Base-by-base conservation (phyloP, 2,797 vertebrate species). In the Hapalemur alaotrensis region DNA sequence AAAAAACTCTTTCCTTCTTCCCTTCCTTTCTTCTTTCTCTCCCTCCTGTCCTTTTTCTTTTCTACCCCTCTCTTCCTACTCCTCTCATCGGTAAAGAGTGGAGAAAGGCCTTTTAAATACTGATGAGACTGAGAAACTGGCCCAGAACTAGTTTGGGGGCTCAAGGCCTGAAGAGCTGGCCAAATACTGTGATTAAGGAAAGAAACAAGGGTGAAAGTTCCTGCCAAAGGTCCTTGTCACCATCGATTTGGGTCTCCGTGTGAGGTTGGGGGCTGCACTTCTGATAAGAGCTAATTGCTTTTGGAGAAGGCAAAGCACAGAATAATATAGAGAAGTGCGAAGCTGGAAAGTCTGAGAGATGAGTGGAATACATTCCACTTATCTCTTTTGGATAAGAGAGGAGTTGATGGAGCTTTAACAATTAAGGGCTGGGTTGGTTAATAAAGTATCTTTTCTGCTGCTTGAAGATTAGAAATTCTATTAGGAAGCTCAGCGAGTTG, bases 311-410 rank as follows among this genome's bases (percentile, higher is more conserved):
- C 43, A 86, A 86, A 86, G 28, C n/a, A 61, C 85, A 90, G 67
- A 59, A 89, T 41, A 57, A 76, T 43, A 78, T 52, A 25, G 52
- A 76, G 43, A 69, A 46, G 10, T 81, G 70, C 2, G 57, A 61
- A 78, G 30, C 25, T 84, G 9, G 59, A 67, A 73, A 80, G n/a
- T 92, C 35, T 48, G 85, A 82, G 85, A 83, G 70, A 23, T 30
- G 46, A 32, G 30, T 48, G 43, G 48, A 75, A 63, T 63, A 50
- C 35, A 15, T 63, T 91, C 32, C 7, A 63, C n/a, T 94, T 95
- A 65, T 90, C 93, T 90, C 41, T 67, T 96, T 86, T 43, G 57
- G 63, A 73, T 78, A 73, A 94, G 83, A 63, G 57, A 93, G 17
- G 81, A 86, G 46, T 59, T 81, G 94, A 65, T 83, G 73, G 78